These are phyloP conservation scores for Arctocebus calabarensis DNA, from an alignment of 2,797 vertebrate species.

Conservation along the genomic window DNA sequence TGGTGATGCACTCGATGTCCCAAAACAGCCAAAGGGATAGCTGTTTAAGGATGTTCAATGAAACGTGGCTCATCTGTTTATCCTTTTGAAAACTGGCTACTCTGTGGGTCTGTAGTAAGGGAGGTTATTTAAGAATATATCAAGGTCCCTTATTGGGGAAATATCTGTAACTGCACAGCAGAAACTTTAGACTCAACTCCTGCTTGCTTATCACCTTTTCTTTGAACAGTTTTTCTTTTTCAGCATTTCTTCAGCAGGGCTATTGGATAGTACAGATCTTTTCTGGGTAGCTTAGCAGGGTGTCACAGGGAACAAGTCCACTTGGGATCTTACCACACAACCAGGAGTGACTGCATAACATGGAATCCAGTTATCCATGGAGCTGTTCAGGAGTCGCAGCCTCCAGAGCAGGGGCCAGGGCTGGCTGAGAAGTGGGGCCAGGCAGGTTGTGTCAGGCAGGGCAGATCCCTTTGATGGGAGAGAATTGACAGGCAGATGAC, in stretches of 20 bases:
- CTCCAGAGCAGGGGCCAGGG: neutral
- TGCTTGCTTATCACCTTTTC: neutral
- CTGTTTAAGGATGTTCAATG: no score
- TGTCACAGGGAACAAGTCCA: neutral
- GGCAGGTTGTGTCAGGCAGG: neutral
- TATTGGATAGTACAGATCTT: neutral
- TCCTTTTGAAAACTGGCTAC: neutral
- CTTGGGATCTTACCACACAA: no score
- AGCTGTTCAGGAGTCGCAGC: no score
- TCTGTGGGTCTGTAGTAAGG: neutral
- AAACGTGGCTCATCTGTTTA: neutral
- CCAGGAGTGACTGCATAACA: neutral
- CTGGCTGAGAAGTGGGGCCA: neutral
- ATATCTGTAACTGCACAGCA: neutral
- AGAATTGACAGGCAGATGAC: neutral
- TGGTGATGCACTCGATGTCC: neutral
- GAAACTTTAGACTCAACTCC: neutral
- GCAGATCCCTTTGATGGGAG: neutral
- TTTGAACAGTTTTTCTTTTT: neutral
- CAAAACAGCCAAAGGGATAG: neutral
- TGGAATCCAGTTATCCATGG: neutral
- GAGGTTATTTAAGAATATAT: neutral
- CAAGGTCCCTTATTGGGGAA: neutral
- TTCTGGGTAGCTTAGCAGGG: neutral
- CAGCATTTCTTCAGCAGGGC: neutral